Evolutionary conservation across 37 sponge, comb jelly and placozoan genomes (phyloP).

Genomic region (Corticium candelabrum): DNA sequence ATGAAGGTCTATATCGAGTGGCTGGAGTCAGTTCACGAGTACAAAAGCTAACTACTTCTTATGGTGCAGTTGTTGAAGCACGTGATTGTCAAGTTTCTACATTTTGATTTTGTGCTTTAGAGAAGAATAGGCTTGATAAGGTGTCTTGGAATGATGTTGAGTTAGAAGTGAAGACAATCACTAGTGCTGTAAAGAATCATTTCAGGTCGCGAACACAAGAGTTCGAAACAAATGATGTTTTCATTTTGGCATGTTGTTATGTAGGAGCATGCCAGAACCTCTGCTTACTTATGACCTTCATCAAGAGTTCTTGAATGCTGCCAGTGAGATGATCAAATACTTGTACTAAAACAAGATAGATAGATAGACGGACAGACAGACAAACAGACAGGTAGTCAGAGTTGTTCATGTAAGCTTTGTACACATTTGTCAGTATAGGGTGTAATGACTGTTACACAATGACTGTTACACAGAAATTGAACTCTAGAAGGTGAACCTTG

Average conservation of each 20-base stretch:
- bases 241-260: no score
- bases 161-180: constrained; percentile 72
- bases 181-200: constrained; percentile 75
- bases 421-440: no score
- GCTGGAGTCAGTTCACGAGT: constrained; percentile 72
- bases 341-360: no score
- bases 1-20: constrained; percentile 87
- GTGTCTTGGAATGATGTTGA: constrained; percentile 49
- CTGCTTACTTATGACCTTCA: constrained; percentile 66
- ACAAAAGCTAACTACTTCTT: constrained; percentile 48
- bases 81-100: no score
- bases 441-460: no score
- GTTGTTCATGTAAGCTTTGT: no score
- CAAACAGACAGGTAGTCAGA: no score
- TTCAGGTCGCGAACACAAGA: constrained; percentile 22
- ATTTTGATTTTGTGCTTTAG: no score
- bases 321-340: constrained; percentile 15
- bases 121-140: constrained; percentile 18
- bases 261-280: constrained; percentile 53
- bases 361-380: no score
- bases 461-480: no score
- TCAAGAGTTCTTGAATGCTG: constrained; percentile 53
- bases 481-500: no score
- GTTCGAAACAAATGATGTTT: background rate
- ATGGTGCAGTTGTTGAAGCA: no score